Base-by-base conservation (phyloP, 2,888 invertebrate species). In the Archips xylosteana region DNA sequence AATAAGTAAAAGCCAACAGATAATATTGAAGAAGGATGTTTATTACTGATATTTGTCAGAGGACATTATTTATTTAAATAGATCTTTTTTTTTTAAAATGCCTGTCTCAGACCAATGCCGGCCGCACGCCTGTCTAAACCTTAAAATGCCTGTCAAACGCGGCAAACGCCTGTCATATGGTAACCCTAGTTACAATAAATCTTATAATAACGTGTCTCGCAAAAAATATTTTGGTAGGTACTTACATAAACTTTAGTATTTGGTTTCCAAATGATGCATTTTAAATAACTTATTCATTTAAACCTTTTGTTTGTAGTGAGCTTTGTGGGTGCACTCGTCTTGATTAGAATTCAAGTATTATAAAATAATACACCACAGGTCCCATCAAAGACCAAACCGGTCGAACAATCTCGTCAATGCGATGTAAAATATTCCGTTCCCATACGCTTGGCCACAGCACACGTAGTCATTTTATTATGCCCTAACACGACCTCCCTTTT, bases 391-490 rank as follows among this genome's bases (percentile, higher is more conserved):
- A 49, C 60, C 64, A 66, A 75, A 76, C 75, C 74, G 65, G 78
- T 79, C 75, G 65, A 70, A 76, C 77, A 81, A 80, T 81, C 78
- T 79, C 80, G 77, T 85, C 82, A 86, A 81, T 78, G 76, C 75
- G 47, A 77, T 76, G 79, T 87, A 80, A 85, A 88, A 86, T 86
- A 87, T 87, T 87, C 85, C 83, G 82, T 88, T 87, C 84, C 85
- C 87, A 87, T 86, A 88, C 82, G 76, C 79, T 78, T 76, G 75
- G 76, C 82, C 83, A 76, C 80, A 65, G 81, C 82, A 86, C 85
- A 87, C 86, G 86, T 86, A 85, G 82, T 83, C 84, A 87, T 88
- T 91, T 89, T 89, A 90, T 88, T 86, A 88, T 87, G 85, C 85
- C 83, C 84, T 87, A 86, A 86, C 87, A 86, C 84, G 87, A 88